phyloP scores from a whole-genome alignment of 1,140 invertebrate species.

The Sesamia nonagrioides region DNA sequence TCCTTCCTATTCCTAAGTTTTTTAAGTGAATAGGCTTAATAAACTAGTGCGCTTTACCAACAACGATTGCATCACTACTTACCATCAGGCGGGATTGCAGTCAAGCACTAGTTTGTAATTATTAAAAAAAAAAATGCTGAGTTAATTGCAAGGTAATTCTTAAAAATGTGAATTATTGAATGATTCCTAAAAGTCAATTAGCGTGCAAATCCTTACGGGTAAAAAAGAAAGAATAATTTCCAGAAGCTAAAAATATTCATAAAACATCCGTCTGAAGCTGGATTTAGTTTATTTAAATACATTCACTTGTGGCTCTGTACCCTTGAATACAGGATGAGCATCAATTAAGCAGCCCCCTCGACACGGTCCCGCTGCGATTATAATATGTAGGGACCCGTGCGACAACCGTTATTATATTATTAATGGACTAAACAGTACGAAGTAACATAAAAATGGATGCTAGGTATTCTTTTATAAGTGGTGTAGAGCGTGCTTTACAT shows the following conservation, averaged over 20 bases:
- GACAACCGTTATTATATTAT: slow-evolving; percentile 44
- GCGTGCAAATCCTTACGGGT: too few species aligned
- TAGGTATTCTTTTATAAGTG: neutral
- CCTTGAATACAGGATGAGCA: slow-evolving; percentile 66
- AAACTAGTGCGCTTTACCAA: too few species aligned
- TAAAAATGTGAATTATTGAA: too few species aligned
- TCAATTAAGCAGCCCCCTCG: slow-evolving; percentile 62
- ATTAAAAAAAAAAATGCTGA: too few species aligned
- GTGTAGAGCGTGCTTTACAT: slow-evolving; percentile 6
- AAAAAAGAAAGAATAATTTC: slow-evolving; percentile 11
- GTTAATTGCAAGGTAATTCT: too few species aligned
- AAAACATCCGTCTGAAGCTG: slow-evolving; percentile 32
- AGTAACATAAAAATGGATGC: slow-evolving; percentile 9
- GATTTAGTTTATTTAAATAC: slow-evolving; percentile 55
- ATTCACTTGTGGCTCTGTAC: slow-evolving; percentile 51
- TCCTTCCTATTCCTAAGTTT: too few species aligned
- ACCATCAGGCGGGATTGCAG: too few species aligned
- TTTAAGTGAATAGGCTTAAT: too few species aligned
- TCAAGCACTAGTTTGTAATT: too few species aligned
- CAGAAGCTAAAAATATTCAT: slow-evolving; percentile 23
- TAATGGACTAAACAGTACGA: slow-evolving; percentile 38
- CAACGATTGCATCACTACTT: too few species aligned
- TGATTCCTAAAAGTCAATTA: too few species aligned
- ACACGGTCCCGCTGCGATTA: slow-evolving; percentile 53
- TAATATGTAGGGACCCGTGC: neutral